Evolutionary conservation across 2,888 invertebrate species (phyloP).

Genomic region (Andrena praecox): DNA sequence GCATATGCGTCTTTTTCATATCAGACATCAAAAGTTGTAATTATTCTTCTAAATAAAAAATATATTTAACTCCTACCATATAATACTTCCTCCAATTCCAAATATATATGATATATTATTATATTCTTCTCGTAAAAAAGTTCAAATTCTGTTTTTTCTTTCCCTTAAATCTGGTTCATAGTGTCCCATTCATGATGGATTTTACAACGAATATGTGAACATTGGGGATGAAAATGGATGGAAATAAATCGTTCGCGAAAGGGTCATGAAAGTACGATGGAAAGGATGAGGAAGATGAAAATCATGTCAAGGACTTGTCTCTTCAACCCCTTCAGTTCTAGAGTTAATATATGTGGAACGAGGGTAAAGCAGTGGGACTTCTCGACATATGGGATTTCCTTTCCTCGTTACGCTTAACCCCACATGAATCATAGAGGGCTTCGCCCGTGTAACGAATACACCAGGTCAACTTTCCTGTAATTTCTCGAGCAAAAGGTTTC

Average conservation of each 20-base stretch:
- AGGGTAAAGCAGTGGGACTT: slow-evolving; percentile 45
- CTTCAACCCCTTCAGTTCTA: slow-evolving; percentile 47
- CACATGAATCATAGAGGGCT: slow-evolving; percentile 24
- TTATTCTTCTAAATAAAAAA: too few species aligned
- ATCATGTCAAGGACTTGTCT: slow-evolving; percentile 48
- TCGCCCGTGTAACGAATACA: slow-evolving; percentile 12
- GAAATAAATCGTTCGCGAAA: neutral
- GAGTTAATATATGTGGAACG: slow-evolving; percentile 57
- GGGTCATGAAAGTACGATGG: slow-evolving; percentile 7
- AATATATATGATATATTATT: too few species aligned
- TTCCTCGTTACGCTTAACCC: slow-evolving; percentile 54
- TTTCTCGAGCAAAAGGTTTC: slow-evolving; percentile 8
- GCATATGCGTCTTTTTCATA: neutral
- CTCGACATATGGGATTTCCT: slow-evolving; percentile 57
- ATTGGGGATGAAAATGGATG: neutral
- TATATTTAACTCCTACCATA: too few species aligned
- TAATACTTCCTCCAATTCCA: too few species aligned
- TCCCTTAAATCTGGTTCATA: neutral
- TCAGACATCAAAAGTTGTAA: too few species aligned
- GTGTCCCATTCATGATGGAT: neutral
- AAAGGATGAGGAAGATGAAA: slow-evolving; percentile 43
- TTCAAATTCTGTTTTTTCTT: too few species aligned
- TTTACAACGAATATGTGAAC: neutral
- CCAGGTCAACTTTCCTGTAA: slow-evolving; percentile 8
- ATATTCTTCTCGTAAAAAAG: too few species aligned